phyloP scores from a whole-genome alignment of 2,797 vertebrate species.

The Eulemur rubriventer region DNA sequence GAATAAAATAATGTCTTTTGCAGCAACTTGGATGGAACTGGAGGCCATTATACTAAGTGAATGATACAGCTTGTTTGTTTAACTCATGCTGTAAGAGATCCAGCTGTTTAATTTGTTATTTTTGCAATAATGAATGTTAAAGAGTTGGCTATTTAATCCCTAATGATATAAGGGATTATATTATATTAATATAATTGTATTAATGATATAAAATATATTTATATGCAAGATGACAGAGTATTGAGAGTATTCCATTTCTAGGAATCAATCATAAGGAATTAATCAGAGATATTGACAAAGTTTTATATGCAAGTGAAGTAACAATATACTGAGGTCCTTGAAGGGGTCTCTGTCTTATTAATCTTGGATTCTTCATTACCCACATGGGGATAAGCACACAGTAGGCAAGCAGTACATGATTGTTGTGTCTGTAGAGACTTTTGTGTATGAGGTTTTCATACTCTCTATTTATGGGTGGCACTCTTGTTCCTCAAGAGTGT shows the following conservation, averaged over 20 bases:
- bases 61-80: not conserved
- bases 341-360: not conserved
- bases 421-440: not conserved
- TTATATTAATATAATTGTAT: no score
- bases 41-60: not conserved
- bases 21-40: not conserved
- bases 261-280: slow-evolving; percentile 18
- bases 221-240: not conserved
- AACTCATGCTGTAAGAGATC: not conserved
- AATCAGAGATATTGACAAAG: not conserved
- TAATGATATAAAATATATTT: not conserved
- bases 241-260: not conserved
- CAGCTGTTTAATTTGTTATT: slow-evolving; percentile 3
- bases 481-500: slow-evolving; percentile 7
- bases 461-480: not conserved
- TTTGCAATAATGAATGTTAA: slow-evolving; percentile 7
- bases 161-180: not conserved
- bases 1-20: not conserved
- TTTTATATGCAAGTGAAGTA: not conserved
- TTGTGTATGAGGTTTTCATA: not conserved
- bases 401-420: not conserved
- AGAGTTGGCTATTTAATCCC: not conserved
- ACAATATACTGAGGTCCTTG: not conserved
- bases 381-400: not conserved
- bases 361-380: not conserved